Conservation (phyloP, 2,797 vertebrate genomes). For the Prunella strophiata region DNA sequence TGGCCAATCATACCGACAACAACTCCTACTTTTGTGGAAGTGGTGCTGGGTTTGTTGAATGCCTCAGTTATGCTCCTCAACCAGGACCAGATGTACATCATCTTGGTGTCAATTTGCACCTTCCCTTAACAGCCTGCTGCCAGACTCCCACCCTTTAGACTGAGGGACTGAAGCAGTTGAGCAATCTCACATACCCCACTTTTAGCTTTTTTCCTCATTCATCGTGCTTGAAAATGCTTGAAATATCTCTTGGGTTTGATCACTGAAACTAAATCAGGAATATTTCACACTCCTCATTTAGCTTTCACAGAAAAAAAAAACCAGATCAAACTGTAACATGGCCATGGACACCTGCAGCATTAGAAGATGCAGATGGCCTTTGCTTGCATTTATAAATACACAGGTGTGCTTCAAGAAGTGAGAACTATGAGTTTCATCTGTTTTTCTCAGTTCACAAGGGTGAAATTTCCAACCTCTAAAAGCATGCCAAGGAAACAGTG, state of each 20-base stretch:
- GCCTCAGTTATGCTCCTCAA: neutral
- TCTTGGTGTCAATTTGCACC: neutral
- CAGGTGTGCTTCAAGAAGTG: conserved; percentile 9
- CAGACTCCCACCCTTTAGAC: neutral
- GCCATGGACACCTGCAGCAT: neutral
- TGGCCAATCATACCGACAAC: neutral
- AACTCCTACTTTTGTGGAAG: neutral
- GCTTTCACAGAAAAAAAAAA: neutral
- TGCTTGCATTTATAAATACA: neutral
- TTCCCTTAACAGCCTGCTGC: neutral
- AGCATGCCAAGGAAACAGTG: neutral
- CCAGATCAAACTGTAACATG: neutral
- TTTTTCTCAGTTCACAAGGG: neutral
- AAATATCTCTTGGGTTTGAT: conserved; percentile 18
- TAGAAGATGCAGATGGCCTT: conserved; percentile 11
- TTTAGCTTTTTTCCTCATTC: conserved; percentile 17
- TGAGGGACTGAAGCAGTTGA: neutral
- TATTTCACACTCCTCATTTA: conserved; percentile 7
- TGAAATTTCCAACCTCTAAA: neutral
- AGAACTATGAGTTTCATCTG: neutral
- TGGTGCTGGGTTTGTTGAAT: neutral
- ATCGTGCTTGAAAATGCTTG: neutral
- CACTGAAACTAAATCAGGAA: conserved; percentile 4
- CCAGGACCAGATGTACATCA: neutral
- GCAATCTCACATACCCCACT: neutral